A percentile compares a stretch with the other conserved stretches of the same genome.
Conservation (phyloP, 2,113 vertebrate species). For the zebrafish (Danio rerio) region DNA sequence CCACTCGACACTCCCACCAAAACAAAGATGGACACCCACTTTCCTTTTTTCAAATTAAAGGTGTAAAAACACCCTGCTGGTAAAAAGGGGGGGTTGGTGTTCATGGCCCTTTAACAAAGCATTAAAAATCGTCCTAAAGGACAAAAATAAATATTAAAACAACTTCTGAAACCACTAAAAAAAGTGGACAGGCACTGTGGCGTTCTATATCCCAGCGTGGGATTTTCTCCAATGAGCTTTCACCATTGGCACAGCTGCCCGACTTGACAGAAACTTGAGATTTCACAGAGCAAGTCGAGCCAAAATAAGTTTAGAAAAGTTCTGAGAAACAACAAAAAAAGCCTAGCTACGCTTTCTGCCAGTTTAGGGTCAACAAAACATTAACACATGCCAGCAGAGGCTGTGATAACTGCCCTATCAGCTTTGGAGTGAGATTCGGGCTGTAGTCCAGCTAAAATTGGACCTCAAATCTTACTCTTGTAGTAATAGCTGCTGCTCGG, state of each 20-base stretch:
- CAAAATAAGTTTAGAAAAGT: not conserved
- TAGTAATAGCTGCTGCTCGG: conserved; percentile 8
- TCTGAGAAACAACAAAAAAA: not conserved
- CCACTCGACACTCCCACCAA: no score
- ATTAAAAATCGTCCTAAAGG: no score
- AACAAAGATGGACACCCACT: no score
- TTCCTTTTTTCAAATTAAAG: no score
- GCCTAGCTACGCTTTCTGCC: not conserved
- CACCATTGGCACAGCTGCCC: not conserved
- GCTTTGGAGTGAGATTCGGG: conserved; percentile 20
- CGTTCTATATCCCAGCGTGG: not conserved
- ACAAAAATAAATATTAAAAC: not conserved
- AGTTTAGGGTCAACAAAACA: conserved; percentile 26
- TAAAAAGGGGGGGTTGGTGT: no score
- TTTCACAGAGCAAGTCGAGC: not conserved
- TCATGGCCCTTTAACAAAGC: no score
- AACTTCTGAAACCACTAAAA: not conserved
- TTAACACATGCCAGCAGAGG: conserved; percentile 4
- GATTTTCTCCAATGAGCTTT: not conserved
- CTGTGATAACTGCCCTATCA: conserved; percentile 19
- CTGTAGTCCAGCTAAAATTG: conserved; percentile 52
- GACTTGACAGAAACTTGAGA: conserved; percentile 9
- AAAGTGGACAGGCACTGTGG: not conserved
- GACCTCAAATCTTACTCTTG: not conserved
- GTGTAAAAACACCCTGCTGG: no score